Evolutionary conservation across 2,113 vertebrate genomes (phyloP).

Genomic region (Emydura subglobosa): DNA sequence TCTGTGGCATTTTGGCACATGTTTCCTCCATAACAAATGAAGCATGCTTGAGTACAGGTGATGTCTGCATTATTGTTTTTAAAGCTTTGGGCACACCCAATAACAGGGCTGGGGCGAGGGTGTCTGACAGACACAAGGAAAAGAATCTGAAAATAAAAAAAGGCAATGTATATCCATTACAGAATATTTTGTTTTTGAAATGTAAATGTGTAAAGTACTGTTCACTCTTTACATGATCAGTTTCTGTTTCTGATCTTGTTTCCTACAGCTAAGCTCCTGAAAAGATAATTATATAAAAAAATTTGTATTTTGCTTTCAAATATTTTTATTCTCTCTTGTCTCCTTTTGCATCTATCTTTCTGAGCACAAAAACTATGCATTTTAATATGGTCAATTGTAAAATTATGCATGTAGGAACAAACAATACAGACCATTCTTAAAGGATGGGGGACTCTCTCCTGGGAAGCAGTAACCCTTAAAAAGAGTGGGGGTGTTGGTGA

Average conservation of each 20-base stretch:
- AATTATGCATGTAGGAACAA: neutral
- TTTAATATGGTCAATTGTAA: neutral
- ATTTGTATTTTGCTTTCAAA: neutral
- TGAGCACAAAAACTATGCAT: neutral
- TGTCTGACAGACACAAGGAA: neutral
- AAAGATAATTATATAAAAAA: neutral
- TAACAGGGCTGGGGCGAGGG: neutral
- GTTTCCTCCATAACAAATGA: neutral
- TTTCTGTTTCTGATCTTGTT: neutral
- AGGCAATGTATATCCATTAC: neutral
- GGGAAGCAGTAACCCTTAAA: neutral
- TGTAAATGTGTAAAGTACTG: neutral
- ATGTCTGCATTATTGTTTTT: neutral
- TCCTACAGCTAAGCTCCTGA: neutral
- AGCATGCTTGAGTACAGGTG: neutral
- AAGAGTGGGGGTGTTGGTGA: neutral
- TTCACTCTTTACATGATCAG: neutral
- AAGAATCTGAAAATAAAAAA: neutral
- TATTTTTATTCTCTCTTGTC: neutral
- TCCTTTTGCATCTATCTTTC: neutral
- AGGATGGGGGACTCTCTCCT: too few relatives aligned
- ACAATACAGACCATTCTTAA: neutral
- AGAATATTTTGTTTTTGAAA: neutral
- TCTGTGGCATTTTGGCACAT: neutral
- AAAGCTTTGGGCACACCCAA: neutral